phyloP scores from a whole-genome alignment of 2,113 vertebrate species.

The Chrysochloris asiatica region DNA sequence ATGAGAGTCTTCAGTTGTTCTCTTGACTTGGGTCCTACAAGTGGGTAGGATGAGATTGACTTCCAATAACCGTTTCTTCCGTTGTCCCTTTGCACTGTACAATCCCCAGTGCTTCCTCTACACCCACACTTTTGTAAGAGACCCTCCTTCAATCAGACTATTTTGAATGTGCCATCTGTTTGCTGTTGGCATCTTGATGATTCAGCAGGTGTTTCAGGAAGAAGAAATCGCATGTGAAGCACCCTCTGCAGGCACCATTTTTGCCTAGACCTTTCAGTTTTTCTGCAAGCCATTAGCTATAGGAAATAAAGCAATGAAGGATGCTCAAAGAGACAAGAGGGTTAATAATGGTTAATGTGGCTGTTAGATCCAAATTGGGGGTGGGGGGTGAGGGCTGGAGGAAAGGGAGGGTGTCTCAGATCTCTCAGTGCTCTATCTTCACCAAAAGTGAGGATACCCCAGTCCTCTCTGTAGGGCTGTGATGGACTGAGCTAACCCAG shows the following conservation, averaged over 20 bases:
- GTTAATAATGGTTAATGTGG: neutral
- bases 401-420: neutral
- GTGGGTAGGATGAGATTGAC: neutral
- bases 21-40: neutral
- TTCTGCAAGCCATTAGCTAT: neutral
- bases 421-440: neutral
- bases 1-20: neutral
- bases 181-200: constrained; percentile 5
- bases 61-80: neutral
- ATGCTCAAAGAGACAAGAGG: neutral
- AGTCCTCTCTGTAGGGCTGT: neutral
- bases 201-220: constrained; percentile 42
- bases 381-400: too few relatives aligned
- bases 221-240: neutral
- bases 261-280: neutral
- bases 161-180: constrained; percentile 48
- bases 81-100: neutral
- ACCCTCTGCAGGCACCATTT: neutral
- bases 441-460: neutral
- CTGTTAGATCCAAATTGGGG: neutral
- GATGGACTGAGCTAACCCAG: neutral
- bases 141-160: neutral
- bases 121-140: neutral
- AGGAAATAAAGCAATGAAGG: neutral
- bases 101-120: neutral